Evolutionary conservation across 2,888 invertebrate species (phyloP).

Genomic region (Drosophila lutescens): DNA sequence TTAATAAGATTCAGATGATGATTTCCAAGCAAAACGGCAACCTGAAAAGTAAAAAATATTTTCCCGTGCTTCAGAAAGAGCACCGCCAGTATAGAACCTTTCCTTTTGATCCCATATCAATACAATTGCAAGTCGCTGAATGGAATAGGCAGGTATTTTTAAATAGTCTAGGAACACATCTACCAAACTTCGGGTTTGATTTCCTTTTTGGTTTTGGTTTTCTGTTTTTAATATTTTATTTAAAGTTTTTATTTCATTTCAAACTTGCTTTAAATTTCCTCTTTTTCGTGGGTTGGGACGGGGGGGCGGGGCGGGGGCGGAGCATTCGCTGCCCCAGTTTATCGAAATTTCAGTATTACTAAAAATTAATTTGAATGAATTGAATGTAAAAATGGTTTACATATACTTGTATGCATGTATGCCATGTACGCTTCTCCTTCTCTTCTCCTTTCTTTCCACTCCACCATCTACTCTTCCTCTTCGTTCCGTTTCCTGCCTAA

Average conservation of each 20-base stretch:
- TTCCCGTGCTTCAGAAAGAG: background rate
- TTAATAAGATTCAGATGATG: background rate
- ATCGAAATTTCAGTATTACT: slow-evolving; percentile 72
- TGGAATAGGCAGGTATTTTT: background rate
- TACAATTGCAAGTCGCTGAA: background rate
- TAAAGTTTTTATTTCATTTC: slow-evolving; percentile 78
- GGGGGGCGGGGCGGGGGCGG: slow-evolving; percentile 13
- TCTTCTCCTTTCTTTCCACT: slow-evolving; percentile 1
- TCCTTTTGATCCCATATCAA: background rate
- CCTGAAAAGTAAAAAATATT: background rate
- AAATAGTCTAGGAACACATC: background rate
- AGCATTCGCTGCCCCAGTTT: slow-evolving; percentile 28
- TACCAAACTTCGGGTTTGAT: slow-evolving; percentile 19
- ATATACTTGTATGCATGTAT: slow-evolving; percentile 49
- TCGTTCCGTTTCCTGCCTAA: slow-evolving; percentile 7
- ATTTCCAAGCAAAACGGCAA: background rate
- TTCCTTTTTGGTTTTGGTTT: slow-evolving; percentile 26
- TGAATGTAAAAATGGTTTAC: slow-evolving; percentile 75
- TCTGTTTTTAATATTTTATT: slow-evolving; percentile 75
- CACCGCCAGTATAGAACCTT: background rate
- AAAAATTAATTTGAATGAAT: slow-evolving; percentile 76
- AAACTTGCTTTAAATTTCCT: slow-evolving; percentile 62
- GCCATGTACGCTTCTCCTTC: slow-evolving; percentile 49
- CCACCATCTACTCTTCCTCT: slow-evolving; percentile 6
- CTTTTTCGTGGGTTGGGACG: slow-evolving; percentile 28